These are phyloP conservation scores for Stictocephala bisonia DNA, from an alignment of 2,888 invertebrate genomes.

Conservation along the genomic window DNA sequence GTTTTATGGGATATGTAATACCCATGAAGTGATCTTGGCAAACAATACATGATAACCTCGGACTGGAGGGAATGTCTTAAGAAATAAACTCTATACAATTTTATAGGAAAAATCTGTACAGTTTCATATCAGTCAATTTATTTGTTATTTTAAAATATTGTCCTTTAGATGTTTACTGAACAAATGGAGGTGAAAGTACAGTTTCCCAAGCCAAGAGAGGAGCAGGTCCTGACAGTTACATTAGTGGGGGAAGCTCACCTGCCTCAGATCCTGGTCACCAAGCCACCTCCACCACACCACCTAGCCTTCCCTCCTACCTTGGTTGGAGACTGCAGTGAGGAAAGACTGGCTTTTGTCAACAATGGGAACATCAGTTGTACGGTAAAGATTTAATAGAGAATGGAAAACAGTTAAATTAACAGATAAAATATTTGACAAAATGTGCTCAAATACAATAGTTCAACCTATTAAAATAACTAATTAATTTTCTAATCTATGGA, in stretches of 20 bases:
- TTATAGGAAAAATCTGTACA: no score
- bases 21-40: no score
- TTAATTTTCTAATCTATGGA: neutral
- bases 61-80: no score
- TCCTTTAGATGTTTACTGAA: neutral
- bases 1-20: no score
- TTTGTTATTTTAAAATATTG: no score
- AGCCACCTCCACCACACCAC: neutral
- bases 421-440: no score
- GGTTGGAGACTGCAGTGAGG: neutral
- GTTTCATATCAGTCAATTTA: no score
- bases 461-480: neutral
- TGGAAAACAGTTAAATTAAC: neutral
- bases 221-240: neutral
- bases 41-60: no score
- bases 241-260: constrained; percentile 23
- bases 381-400: no score
- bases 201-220: neutral
- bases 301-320: constrained; percentile 22
- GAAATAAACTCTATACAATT: no score
- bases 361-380: constrained; percentile 11
- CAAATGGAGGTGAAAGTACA: neutral
- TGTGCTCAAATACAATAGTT: no score
- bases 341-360: neutral
- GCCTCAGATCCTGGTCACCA: constrained; percentile 26